Percentiles rank a stretch among this genome's conserved stretches.
These are phyloP conservation scores for Hyles vespertilio DNA, from an alignment of 1,140 invertebrate species.

Conservation along the genomic window DNA sequence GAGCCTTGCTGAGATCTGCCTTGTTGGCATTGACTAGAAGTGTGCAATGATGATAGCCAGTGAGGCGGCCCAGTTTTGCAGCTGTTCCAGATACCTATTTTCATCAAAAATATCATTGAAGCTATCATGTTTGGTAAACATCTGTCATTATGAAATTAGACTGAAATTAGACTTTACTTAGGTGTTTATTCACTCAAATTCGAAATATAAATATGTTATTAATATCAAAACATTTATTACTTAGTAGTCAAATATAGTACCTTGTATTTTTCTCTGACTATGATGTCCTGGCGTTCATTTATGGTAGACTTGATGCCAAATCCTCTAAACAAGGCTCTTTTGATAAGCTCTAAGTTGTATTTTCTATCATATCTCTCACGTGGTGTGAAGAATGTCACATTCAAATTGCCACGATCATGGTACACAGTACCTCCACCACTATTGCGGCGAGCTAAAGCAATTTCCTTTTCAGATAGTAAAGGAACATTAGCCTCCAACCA, in stretches of 20 bases:
- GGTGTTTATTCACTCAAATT: no score
- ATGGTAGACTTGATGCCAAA: conserved; percentile 86
- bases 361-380: conserved; percentile 87
- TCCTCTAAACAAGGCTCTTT: conserved; percentile 84
- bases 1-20: conserved; percentile 79
- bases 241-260: conserved; percentile 73
- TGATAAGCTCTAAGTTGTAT: conserved; percentile 91
- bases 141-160: no score
- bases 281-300: conserved; percentile 88
- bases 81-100: conserved; percentile 94
- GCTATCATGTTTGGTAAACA: not conserved
- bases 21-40: conserved; percentile 91
- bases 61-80: conserved; percentile 88
- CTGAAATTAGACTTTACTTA: no score
- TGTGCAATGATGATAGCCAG: conserved; percentile 97
- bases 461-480: conserved; percentile 77
- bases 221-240: not conserved
- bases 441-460: conserved; percentile 89
- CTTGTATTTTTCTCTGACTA: conserved; percentile 88
- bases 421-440: conserved; percentile 98
- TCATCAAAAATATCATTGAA: not conserved
- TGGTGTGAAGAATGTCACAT: conserved; percentile 92
- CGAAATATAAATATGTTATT: not conserved
- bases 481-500: conserved; percentile 93
- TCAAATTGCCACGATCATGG: conserved; percentile 95